Percentiles rank a stretch among this genome's conserved stretches.
phyloP scores from a whole-genome alignment of 2,113 vertebrate genomes.

The Pontoporia blainvillei region DNA sequence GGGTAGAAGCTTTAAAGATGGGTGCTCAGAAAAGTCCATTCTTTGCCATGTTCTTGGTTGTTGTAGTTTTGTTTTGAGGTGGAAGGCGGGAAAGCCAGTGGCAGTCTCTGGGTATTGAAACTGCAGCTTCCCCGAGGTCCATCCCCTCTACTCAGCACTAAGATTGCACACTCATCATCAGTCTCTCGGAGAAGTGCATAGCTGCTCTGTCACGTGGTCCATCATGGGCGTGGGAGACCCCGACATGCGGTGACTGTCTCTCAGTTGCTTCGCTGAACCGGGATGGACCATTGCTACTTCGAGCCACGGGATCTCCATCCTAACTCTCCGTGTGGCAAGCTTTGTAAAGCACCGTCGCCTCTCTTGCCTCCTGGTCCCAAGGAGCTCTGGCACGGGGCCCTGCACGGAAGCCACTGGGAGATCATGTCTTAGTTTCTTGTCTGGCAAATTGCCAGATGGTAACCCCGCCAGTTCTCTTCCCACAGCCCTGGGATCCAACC shows the following conservation, averaged over 20 bases:
- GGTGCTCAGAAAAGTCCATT: neutral
- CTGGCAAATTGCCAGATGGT: neutral
- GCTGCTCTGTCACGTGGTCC: rapidly evolving
- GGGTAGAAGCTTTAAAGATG: neutral
- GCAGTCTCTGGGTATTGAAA: neutral
- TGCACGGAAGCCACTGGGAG: neutral
- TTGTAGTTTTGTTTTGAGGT: neutral
- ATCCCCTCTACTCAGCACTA: rapidly evolving
- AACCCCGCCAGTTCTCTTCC: neutral
- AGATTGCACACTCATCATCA: neutral
- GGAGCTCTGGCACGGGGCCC: neutral
- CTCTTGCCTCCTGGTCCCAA: neutral
- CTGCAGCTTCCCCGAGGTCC: neutral
- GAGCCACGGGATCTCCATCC: neutral
- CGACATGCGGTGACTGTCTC: neutral
- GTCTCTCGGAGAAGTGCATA: neutral
- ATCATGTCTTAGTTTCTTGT: neutral
- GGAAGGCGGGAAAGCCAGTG: neutral
- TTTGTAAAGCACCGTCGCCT: neutral
- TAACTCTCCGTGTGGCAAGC: neutral
- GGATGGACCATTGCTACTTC: neutral
- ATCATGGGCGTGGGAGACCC: rapidly evolving
- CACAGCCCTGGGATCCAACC: neutral
- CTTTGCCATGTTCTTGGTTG: neutral
- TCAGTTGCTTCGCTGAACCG: neutral